phyloP scores from a whole-genome alignment of 2,797 vertebrate species.

The Brotula barbata region DNA sequence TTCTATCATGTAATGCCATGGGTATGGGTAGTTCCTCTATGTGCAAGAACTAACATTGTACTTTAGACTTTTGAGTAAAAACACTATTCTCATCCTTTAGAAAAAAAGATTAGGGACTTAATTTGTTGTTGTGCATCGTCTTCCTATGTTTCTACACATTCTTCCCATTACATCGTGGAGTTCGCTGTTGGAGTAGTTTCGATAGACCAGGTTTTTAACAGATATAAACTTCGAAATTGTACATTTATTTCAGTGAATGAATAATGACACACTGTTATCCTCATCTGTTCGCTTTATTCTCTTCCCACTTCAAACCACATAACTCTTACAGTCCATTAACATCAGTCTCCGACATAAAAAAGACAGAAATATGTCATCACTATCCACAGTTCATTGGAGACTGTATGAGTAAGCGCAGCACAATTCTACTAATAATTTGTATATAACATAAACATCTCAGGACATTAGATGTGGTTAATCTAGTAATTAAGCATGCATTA shows the following conservation, averaged over 20 bases:
- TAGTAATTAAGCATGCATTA: constrained; percentile 21
- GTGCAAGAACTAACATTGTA: not conserved
- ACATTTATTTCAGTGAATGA: too few species aligned
- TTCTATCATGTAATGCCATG: constrained; percentile 16
- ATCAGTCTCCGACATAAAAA: not conserved
- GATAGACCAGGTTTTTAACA: too few species aligned
- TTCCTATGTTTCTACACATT: too few species aligned
- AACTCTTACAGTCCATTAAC: not conserved
- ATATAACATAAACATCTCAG: constrained; percentile 21
- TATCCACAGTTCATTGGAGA: too few species aligned
- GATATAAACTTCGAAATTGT: too few species aligned
- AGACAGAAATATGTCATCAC: too few species aligned
- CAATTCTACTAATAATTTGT: constrained; percentile 17
- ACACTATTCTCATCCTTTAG: too few species aligned
- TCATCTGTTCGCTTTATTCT: not conserved
- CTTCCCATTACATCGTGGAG: too few species aligned
- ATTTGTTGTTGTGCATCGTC: too few species aligned
- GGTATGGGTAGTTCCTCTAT: constrained; percentile 6
- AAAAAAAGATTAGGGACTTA: too few species aligned
- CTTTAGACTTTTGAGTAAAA: not conserved
- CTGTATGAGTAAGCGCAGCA: constrained; percentile 9
- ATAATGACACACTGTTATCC: not conserved
- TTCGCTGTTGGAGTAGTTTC: too few species aligned
- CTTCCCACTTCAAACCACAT: not conserved
- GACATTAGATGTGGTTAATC: constrained; percentile 18